These are phyloP conservation scores for Acanthornis magna DNA, from an alignment of 2,797 vertebrate genomes.

Conservation along the genomic window DNA sequence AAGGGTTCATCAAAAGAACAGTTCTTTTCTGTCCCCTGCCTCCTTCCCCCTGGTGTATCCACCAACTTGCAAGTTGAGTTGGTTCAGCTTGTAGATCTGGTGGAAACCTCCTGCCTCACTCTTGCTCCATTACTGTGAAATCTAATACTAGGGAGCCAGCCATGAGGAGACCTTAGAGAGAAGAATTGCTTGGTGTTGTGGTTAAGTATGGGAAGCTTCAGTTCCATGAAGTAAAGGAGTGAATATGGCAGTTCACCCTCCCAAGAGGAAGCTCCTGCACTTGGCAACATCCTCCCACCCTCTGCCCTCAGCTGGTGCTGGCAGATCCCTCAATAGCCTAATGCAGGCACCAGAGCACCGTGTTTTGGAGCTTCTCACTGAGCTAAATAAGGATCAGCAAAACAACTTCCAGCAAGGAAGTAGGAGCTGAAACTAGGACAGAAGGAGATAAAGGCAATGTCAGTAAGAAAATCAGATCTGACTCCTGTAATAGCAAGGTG, in stretches of 20 bases:
- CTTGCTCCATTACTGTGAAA: fast-evolving
- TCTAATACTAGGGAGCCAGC: not conserved
- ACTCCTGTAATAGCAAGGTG: not conserved
- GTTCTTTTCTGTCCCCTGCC: not conserved
- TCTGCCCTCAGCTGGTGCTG: not conserved
- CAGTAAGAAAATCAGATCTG: not conserved
- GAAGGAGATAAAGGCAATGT: not conserved
- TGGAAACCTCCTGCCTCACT: not conserved
- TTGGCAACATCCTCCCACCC: fast-evolving
- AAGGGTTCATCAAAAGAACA: not conserved
- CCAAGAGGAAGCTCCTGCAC: not conserved
- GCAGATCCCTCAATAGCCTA: not conserved
- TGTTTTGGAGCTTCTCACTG: fast-evolving
- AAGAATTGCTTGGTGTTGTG: not conserved
- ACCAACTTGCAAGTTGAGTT: not conserved
- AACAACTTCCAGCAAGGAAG: not conserved
- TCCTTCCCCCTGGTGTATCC: fast-evolving
- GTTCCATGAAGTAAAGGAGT: not conserved
- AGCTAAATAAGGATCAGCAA: not conserved
- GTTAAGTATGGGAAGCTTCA: not conserved
- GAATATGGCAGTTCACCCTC: fast-evolving
- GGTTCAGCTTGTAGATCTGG: not conserved
- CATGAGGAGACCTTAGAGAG: not conserved
- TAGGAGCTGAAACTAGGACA: not conserved
- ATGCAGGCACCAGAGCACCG: no score